Base-by-base conservation (phyloP, 1,140 invertebrate species). In the Lasaia peninsularis region DNA sequence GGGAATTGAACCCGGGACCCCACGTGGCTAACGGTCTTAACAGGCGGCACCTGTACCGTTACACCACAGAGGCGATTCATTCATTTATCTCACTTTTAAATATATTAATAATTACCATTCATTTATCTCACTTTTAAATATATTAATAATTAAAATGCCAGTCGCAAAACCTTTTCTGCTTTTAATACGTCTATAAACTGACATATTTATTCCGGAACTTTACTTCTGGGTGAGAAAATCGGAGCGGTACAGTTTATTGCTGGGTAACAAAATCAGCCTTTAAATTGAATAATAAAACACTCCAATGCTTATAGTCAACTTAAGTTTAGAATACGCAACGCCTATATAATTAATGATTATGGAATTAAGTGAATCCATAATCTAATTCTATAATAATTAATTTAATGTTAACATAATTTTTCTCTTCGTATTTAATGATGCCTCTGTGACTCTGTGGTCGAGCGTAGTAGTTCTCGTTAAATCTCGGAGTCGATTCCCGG, bases 151-250 rank as follows among this genome's bases (percentile, higher is more conserved):
- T 40, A 9, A 40, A 40, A 16, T 16, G 11, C 12, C 2, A 44
- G 18, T 44, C 16, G 18, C 7, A 10, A 9, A 14, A 10, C 10
- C 9, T 44, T 6, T 9, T 44, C 9, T 44, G 8, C 14, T 44
- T 44, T 44, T 44, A 44, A 44, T 18, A 20, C 16, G 18, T 9
- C 37, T 44, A 20, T 44, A 44, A 44, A 44, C 37, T 14, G 16
- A 40, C 16, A 28, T 28, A 28, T 28, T 28, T 28, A 28, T 28
- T 40, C 16, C 18, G 18, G 37, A 16, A 40, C 18, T 55, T 55
- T 37, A 55, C 21, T 52, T 48, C 50, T 37, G 21, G 21, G 14
- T 52, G 9, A 31, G 31, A 12, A 52, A 52, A 52, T 16, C 24
- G 8, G 28, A 40, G 9, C 37, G 16, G 37, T 40, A 18, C 37